Evolutionary conservation across 2,888 invertebrate species (phyloP).

Genomic region (Dermolepida albohirtum): DNA sequence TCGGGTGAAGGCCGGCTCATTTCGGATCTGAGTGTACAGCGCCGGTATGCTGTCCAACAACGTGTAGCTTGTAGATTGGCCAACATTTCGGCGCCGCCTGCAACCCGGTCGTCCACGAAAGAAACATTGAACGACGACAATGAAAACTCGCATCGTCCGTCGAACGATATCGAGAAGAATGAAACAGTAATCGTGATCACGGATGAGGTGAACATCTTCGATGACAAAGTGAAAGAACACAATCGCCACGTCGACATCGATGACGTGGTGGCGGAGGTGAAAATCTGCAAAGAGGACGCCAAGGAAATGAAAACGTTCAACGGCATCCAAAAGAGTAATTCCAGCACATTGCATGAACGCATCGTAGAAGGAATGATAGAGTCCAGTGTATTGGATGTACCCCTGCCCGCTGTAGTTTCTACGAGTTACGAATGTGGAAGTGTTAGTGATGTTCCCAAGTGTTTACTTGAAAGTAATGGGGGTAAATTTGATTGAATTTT

Average conservation of each 20-base stretch:
- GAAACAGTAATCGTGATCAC: slow-evolving; percentile 5
- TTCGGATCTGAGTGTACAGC: slow-evolving; percentile 66
- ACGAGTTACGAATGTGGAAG: slow-evolving; percentile 12
- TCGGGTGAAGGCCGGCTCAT: slow-evolving; percentile 68
- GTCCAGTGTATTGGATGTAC: slow-evolving; percentile 33
- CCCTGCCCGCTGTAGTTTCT: slow-evolving; percentile 12
- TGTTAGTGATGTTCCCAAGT: slow-evolving; percentile 54
- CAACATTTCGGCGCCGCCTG: slow-evolving; percentile 53
- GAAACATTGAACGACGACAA: slow-evolving; percentile 27
- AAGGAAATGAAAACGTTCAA: slow-evolving; percentile 17
- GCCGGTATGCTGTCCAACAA: slow-evolving; percentile 59
- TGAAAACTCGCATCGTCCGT: slow-evolving; percentile 5
- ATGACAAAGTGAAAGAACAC: background rate
- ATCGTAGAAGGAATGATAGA: slow-evolving; percentile 40
- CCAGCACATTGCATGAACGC: slow-evolving; percentile 21
- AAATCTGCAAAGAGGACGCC: background rate
- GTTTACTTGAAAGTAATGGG: slow-evolving; percentile 55
- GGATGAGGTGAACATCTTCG: background rate
- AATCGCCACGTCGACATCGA: background rate
- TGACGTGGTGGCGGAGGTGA: no score
- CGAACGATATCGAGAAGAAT: slow-evolving; percentile 23
- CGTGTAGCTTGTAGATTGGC: slow-evolving; percentile 56
- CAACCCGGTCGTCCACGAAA: slow-evolving; percentile 43
- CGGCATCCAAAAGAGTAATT: slow-evolving; percentile 8
- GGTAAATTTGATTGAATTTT: slow-evolving; percentile 54